A percentile compares a stretch with the other conserved stretches of the same genome.
phyloP scores from a whole-genome alignment of 1,140 invertebrate genomes.

The Cherax quadricarinatus region DNA sequence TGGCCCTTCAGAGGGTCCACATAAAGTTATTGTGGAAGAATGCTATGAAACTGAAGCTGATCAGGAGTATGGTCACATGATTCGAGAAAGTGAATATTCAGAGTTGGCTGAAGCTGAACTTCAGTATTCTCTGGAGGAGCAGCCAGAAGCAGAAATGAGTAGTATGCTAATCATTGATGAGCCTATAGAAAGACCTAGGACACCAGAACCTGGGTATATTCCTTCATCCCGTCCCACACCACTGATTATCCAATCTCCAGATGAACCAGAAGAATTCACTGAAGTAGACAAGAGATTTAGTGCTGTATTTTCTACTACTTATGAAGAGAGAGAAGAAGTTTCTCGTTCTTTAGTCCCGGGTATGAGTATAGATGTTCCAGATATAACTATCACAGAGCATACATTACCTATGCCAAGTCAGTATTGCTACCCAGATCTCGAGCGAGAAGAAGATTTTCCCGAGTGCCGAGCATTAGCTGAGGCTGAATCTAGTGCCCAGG shows the following conservation, averaged over 20 bases:
- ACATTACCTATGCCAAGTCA: conserved; percentile 78
- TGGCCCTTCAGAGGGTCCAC: conserved; percentile 73
- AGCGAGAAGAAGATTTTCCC: conserved; percentile 76
- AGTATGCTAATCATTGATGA: conserved; percentile 76
- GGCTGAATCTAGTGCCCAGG: conserved; percentile 59
- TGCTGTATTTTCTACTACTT: conserved; percentile 73
- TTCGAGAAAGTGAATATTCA: conserved; percentile 80
- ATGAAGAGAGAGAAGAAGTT: conserved; percentile 60
- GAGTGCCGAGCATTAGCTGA: conserved; percentile 67
- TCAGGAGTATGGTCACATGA: conserved; percentile 76
- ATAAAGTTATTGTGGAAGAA: conserved; percentile 69
- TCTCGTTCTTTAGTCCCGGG: conserved; percentile 23
- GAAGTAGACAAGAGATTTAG: conserved; percentile 77
- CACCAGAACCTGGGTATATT: conserved; percentile 78
- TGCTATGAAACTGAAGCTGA: conserved; percentile 74
- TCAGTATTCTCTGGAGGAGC: conserved; percentile 74
- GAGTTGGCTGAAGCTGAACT: conserved; percentile 72
- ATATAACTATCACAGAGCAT: conserved; percentile 84
- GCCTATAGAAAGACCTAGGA: conserved; percentile 78
- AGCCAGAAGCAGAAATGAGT: conserved; percentile 74
- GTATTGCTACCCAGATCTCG: conserved; percentile 79
- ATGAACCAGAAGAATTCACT: conserved; percentile 77
- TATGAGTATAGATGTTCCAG: conserved; percentile 80
- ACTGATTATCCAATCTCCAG: conserved; percentile 68
- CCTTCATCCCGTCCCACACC: conserved; percentile 58